These are phyloP conservation scores for Chironex yamaguchii DNA, from an alignment of 30 jellyfish, hydroid and myxozoan species.

Conservation along the genomic window DNA sequence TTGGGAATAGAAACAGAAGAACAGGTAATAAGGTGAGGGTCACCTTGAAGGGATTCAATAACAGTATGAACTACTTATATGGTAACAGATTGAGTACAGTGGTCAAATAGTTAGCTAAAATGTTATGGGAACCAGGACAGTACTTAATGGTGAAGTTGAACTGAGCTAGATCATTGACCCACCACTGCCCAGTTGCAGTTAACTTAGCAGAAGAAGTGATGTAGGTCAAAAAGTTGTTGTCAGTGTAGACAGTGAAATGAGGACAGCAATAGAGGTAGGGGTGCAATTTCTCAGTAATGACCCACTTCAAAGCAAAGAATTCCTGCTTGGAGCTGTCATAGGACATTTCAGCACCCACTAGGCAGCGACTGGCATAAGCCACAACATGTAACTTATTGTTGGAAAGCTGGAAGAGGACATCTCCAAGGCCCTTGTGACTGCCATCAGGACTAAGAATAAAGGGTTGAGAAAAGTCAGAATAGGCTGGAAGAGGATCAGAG, in stretches of 20 bases:
- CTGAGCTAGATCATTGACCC: slow-evolving; percentile 52
- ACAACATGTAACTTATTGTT: slow-evolving; percentile 31
- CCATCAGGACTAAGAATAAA: slow-evolving; percentile 64
- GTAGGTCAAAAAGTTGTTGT: slow-evolving; percentile 42
- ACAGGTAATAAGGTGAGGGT: too few species aligned
- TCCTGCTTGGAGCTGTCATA: slow-evolving; percentile 47
- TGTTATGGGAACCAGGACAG: slow-evolving; percentile 47
- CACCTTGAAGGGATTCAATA: not conserved
- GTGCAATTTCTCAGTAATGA: slow-evolving; percentile 55
- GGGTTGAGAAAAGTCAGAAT: slow-evolving; percentile 46
- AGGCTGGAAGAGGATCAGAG: slow-evolving; percentile 37
- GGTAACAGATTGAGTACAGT: not conserved
- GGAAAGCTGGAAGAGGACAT: slow-evolving; percentile 43
- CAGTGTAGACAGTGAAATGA: slow-evolving; percentile 32
- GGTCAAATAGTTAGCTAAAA: slow-evolving; percentile 19
- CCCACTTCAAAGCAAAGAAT: slow-evolving; percentile 66
- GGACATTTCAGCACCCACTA: slow-evolving; percentile 33
- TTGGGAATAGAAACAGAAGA: too few species aligned
- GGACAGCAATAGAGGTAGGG: slow-evolving; percentile 61
- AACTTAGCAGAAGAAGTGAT: slow-evolving; percentile 15
- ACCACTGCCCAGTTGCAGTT: slow-evolving; percentile 56
- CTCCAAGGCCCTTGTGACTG: slow-evolving; percentile 49
- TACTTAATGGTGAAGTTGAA: slow-evolving; percentile 40
- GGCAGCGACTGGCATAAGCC: slow-evolving; percentile 35
- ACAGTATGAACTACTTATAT: not conserved